Percentiles rank a stretch among this genome's conserved stretches.
These are phyloP conservation scores for Serilophus lunatus DNA, from an alignment of 2,113 vertebrate genomes.

Conservation along the genomic window DNA sequence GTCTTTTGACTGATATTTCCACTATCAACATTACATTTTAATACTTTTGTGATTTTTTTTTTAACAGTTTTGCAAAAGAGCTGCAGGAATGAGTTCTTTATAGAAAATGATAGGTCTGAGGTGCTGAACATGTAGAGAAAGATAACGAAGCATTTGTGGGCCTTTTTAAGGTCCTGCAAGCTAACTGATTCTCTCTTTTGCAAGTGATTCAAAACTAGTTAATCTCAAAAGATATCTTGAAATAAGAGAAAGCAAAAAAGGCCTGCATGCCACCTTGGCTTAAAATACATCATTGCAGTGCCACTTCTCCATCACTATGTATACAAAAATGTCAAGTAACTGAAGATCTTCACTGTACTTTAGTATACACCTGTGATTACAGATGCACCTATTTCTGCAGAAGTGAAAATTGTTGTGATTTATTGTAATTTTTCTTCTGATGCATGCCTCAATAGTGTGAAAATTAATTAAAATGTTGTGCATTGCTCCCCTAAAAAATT, in stretches of 20 bases:
- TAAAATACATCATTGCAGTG: not conserved
- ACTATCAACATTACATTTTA: not conserved
- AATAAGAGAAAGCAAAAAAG: not conserved
- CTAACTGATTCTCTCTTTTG: not conserved
- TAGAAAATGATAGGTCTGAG: not conserved
- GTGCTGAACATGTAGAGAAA: rapidly evolving
- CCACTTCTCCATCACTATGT: not conserved
- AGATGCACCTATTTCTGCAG: not conserved
- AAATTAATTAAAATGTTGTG: not conserved
- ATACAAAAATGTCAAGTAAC: not conserved
- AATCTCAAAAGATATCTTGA: not conserved
- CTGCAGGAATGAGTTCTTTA: not conserved
- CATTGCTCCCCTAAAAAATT: not conserved
- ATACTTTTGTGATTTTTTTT: not conserved
- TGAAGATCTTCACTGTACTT: not conserved
- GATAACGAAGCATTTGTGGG: not conserved
- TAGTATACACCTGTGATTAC: not conserved
- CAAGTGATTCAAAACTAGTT: not conserved
- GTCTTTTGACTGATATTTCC: not conserved
- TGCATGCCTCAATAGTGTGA: not conserved
- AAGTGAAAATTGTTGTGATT: not conserved
- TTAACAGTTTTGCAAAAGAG: not conserved
- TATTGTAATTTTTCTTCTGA: not conserved
- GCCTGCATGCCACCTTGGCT: not conserved
- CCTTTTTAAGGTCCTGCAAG: not conserved